Conservation (phyloP, 2,113 vertebrate genomes). For the Drymodes brunneopygia region DNA sequence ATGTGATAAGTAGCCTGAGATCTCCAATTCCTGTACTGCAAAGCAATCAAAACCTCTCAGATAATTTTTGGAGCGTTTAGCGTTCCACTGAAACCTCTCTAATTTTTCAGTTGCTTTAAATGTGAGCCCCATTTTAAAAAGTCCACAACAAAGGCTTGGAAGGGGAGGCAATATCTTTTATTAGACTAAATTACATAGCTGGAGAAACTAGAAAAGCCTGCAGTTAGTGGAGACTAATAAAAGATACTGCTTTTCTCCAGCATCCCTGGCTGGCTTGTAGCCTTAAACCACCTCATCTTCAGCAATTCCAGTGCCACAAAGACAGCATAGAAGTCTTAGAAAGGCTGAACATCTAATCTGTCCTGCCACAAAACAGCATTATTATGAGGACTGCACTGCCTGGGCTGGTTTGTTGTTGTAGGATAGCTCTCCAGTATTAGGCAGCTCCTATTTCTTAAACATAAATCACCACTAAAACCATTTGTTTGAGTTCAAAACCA, state of each 20-base stretch:
- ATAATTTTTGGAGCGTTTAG: neutral
- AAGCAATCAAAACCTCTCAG: neutral
- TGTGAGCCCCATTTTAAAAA: neutral
- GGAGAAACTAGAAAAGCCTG: neutral
- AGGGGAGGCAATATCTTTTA: neutral
- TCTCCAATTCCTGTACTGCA: neutral
- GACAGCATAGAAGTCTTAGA: neutral
- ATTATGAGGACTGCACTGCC: neutral
- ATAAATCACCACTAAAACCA: neutral
- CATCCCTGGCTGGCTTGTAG: neutral
- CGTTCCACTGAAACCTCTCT: neutral
- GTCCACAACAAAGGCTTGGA: neutral
- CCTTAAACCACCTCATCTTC: neutral
- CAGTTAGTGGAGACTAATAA: neutral
- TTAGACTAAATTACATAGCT: neutral
- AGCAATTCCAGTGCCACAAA: neutral
- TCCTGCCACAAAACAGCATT: neutral
- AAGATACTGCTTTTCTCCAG: neutral
- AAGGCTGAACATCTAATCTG: neutral
- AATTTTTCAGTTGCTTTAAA: neutral
- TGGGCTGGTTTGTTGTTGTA: constrained; percentile 16
- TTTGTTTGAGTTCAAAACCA: constrained; percentile 28
- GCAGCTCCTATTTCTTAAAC: constrained; percentile 26
- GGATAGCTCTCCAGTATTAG: neutral
- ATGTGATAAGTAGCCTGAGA: neutral